These are phyloP conservation scores for Natrix natrix DNA, from an alignment of 2,797 vertebrate species.

Conservation along the genomic window DNA sequence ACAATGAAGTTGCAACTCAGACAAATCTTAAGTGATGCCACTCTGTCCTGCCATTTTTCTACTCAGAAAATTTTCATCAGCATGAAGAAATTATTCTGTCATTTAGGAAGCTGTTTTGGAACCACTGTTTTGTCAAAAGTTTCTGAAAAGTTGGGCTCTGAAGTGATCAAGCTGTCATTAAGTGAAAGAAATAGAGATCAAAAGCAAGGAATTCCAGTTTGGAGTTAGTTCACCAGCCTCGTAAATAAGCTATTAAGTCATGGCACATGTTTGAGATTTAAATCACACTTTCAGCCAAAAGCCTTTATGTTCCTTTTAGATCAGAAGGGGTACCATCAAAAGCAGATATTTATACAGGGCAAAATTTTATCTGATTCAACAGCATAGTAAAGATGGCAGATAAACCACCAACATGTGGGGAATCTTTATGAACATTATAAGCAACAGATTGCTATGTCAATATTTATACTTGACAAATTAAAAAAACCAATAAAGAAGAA, in stretches of 20 bases:
- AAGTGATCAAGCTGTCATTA: neutral
- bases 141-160: neutral
- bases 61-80: neutral
- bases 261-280: neutral
- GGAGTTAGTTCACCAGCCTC: neutral
- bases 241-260: neutral
- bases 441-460: neutral
- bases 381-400: neutral
- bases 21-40: neutral
- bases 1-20: neutral
- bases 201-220: neutral
- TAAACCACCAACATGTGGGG: neutral
- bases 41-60: neutral
- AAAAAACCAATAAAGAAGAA: neutral
- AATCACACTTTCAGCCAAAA: neutral
- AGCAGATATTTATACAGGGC: neutral
- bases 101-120: neutral
- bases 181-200: neutral
- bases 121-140: neutral
- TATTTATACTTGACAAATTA: neutral
- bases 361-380: neutral
- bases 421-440: neutral
- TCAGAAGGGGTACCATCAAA: neutral
- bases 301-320: neutral
- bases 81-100: neutral